A percentile compares a stretch with the other conserved stretches of the same genome.
phyloP scores from a whole-genome alignment of 2,113 vertebrate species.

The Coracopsis vasa region DNA sequence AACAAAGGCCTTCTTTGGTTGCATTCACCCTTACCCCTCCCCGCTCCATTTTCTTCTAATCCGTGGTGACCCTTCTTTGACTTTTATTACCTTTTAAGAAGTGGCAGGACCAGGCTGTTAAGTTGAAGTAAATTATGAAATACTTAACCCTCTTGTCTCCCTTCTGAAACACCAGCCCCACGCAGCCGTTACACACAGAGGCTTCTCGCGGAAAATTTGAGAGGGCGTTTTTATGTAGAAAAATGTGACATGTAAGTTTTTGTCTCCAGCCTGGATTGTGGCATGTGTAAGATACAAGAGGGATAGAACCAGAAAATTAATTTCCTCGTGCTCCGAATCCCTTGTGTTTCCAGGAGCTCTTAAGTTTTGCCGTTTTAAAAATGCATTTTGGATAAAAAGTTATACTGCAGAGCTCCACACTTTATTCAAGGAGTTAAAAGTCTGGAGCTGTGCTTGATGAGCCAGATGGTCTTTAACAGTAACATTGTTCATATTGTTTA shows the following conservation, averaged over 20 bases:
- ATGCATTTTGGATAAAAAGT: conserved; percentile 2
- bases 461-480: conserved; percentile 82
- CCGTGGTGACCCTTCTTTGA: conserved; percentile 27
- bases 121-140: conserved; percentile 43
- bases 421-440: conserved; percentile 83
- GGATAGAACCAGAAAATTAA: not conserved
- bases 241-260: not conserved
- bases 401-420: not conserved
- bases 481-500: conserved; percentile 85
- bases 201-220: not conserved
- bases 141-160: conserved; percentile 38
- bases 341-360: not conserved
- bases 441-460: conserved; percentile 72
- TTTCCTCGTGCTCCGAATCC: not conserved
- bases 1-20: conserved; percentile 4
- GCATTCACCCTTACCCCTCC: not conserved
- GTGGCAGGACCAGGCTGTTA: conserved; percentile 11
- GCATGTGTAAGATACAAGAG: not conserved
- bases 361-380: not conserved
- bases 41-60: not conserved
- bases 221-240: not conserved
- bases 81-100: conserved; percentile 51
- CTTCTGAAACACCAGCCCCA: not conserved
- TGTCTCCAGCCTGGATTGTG: not conserved
- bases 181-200: rapidly evolving